These are phyloP conservation scores for Oscheius sp. DNA, from an alignment of 2,888 invertebrate genomes.

Conservation along the genomic window DNA sequence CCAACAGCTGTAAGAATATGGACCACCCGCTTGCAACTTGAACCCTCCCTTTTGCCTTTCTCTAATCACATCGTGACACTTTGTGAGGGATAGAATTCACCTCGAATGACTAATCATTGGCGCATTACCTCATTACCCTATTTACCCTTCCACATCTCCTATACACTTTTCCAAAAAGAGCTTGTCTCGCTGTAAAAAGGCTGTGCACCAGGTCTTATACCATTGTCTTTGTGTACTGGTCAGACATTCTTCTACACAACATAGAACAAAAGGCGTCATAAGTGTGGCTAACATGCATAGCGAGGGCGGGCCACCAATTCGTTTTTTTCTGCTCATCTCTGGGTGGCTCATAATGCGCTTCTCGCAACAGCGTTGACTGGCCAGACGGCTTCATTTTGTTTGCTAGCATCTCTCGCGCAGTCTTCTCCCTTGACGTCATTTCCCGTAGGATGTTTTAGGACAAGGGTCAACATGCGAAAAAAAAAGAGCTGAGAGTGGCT, in stretches of 20 bases:
- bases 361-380: slow-evolving; percentile 12
- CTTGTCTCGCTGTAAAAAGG: background rate
- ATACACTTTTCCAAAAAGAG: no score
- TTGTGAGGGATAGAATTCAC: background rate
- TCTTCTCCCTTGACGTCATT: slow-evolving; percentile 27
- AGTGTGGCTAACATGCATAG: background rate
- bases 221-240: background rate
- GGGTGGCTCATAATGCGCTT: slow-evolving; percentile 15
- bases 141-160: background rate
- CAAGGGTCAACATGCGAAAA: background rate
- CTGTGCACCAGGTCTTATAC: background rate
- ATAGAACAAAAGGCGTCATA: background rate
- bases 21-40: slow-evolving; percentile 25
- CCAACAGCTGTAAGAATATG: slow-evolving; percentile 34
- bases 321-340: background rate
- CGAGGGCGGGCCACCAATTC: background rate
- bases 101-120: background rate
- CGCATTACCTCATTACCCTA: slow-evolving; percentile 1
- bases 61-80: slow-evolving; percentile 1
- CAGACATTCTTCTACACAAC: background rate
- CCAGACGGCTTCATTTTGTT: slow-evolving; percentile 32
- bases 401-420: slow-evolving; percentile 31
- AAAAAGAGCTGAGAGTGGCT: slow-evolving; percentile 10
- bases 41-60: background rate
- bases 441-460: slow-evolving; percentile 24